Conservation (phyloP, 1,140 invertebrate species). For the Phenacoccus solenopsis region DNA sequence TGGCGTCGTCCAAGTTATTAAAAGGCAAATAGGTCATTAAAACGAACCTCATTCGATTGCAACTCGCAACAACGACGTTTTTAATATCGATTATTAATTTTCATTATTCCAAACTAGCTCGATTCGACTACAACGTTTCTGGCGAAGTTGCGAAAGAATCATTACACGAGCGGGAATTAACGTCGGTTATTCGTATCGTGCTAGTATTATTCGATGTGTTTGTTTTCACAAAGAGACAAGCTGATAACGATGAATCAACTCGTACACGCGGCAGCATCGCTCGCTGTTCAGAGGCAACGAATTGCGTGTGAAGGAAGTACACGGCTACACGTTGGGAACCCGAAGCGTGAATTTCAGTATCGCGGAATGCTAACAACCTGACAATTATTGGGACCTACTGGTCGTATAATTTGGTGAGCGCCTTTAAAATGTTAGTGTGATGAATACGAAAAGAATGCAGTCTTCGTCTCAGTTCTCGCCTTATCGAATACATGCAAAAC, state of each 20-base stretch:
- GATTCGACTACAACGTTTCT: too few relatives aligned
- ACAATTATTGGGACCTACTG: background rate
- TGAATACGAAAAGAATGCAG: background rate
- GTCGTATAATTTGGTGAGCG: background rate
- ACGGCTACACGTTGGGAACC: background rate
- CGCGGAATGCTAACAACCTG: slow-evolving; percentile 1
- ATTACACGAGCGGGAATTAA: background rate
- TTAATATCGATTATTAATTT: too few relatives aligned
- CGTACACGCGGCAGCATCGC: too few relatives aligned
- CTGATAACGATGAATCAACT: background rate
- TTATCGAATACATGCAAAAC: too few relatives aligned
- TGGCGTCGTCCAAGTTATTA: background rate
- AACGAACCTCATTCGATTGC: background rate
- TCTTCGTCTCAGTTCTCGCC: too few relatives aligned
- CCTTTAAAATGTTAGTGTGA: too few relatives aligned
- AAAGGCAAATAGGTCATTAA: background rate
- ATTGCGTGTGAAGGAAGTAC: background rate
- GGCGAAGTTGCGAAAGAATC: background rate
- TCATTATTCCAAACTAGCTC: too few relatives aligned
- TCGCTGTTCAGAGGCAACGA: background rate
- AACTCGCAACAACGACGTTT: too few relatives aligned
- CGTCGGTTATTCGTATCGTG: background rate
- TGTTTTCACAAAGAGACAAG: background rate
- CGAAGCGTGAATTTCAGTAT: background rate
- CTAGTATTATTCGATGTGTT: background rate